phyloP scores from a whole-genome alignment of 2,797 vertebrate species.

The Gambelia wislizenii region DNA sequence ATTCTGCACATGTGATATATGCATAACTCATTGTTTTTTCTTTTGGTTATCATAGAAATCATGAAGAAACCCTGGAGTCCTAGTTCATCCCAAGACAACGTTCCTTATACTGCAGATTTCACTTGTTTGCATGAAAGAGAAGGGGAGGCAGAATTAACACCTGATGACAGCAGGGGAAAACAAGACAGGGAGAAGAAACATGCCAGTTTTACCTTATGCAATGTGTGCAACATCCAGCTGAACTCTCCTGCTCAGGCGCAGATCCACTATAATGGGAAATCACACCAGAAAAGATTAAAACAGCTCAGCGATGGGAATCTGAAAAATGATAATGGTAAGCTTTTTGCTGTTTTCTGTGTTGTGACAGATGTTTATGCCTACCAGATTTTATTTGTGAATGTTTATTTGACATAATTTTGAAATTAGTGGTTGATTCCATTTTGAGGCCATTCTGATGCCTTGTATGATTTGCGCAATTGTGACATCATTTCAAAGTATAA shows the following conservation, averaged over 20 bases:
- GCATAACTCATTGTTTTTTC: conserved; percentile 14
- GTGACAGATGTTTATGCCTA: not conserved
- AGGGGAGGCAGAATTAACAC: conserved; percentile 70
- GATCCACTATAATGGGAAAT: conserved; percentile 83
- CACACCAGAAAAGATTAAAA: conserved; percentile 82
- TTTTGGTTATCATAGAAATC: conserved; percentile 52
- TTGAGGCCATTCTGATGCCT: not conserved
- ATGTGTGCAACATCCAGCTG: conserved; percentile 82
- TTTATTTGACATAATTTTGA: not conserved
- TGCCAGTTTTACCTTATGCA: conserved; percentile 79
- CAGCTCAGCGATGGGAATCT: conserved; percentile 77
- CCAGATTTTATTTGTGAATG: not conserved
- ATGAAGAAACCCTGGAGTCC: conserved; percentile 65
- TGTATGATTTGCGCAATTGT: not conserved
- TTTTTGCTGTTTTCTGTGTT: not conserved
- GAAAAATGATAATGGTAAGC: conserved; percentile 76
- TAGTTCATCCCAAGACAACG: conserved; percentile 39
- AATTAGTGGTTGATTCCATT: not conserved
- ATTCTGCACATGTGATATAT: not conserved
- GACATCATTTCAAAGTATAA: not conserved
- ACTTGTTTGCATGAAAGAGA: conserved; percentile 63
- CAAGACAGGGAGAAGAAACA: conserved; percentile 79
- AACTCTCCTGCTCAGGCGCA: conserved; percentile 82
- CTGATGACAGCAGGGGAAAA: conserved; percentile 73
- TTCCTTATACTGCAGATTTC: conserved; percentile 70